phyloP scores from a whole-genome alignment of 2,113 vertebrate species.

The Hiodon alosoides region DNA sequence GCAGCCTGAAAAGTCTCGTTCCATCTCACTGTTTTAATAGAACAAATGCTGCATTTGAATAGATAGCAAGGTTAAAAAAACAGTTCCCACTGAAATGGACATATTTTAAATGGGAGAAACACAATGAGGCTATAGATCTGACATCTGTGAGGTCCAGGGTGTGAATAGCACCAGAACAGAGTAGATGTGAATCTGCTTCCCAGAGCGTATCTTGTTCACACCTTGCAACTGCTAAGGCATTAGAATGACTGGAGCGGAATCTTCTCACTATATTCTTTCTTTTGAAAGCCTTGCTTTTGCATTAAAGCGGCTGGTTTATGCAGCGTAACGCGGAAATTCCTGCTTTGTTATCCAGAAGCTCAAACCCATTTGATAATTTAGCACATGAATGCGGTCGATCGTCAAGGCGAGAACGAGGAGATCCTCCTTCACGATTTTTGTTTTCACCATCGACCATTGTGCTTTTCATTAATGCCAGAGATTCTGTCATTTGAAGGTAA shows the following conservation, averaged over 20 bases:
- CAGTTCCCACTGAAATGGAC: background rate
- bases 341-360: background rate
- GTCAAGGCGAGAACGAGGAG: too few species aligned
- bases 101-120: background rate
- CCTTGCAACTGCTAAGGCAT: background rate
- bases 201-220: background rate
- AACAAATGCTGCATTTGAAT: background rate
- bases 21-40: too few species aligned
- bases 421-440: too few species aligned
- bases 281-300: too few species aligned
- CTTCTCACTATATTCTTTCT: too few species aligned
- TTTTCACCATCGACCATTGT: too few species aligned
- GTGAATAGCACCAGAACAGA: background rate
- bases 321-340: background rate
- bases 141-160: constrained; percentile 3
- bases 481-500: too few species aligned
- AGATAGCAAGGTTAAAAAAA: background rate
- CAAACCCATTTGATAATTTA: background rate
- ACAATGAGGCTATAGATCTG: background rate
- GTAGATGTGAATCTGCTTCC: constrained; percentile 4
- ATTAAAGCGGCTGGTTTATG: too few species aligned
- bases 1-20: too few species aligned
- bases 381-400: too few species aligned
- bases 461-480: too few species aligned
- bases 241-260: constrained; percentile 14